Base-by-base conservation (phyloP, 2,797 vertebrate genomes). In the Synanceia verrucosa region DNA sequence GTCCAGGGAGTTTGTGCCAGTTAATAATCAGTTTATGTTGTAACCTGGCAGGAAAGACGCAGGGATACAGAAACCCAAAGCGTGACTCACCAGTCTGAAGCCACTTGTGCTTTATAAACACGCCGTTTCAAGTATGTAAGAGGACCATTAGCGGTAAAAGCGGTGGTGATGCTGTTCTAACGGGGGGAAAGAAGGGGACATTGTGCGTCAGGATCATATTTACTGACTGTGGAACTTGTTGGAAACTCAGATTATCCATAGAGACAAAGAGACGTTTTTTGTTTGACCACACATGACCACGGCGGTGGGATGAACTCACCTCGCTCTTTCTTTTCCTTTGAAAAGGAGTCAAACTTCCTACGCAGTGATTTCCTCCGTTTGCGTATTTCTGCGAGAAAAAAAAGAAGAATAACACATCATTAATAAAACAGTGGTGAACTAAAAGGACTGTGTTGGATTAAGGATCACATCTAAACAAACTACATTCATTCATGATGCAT, bases 281-380 rank as follows among this genome's bases (percentile, higher is more conserved):
- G 65, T 65, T 57, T 51, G 21, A 46, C 72, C 57, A 16, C 37
- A 56, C 8, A 1, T 47, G 50, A 48, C 46, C 13, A 14, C 36
- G 56, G 36, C 9, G 13, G 19, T 23, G 51, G 18, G 61, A n/a
- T 36, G 2, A 50, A 73, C 90, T 91, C 73, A 95, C 94, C 94
- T 85, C 94, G 89, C 83, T 96, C 95, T 73, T 95, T 96, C 90
- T 94, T 96, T 70, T 97, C 96, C 82, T 95, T 96, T 0, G 96
- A 96, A 57, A 96, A 94, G 4, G 93, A 95, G 82, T 97, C 96
- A 69, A 96, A 94, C 76, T 95, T 96, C 88, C 94, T 93, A 53
- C 94, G 87, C 31, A 96, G 87, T 0, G 95, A 96, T 85, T 96
- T 97, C 29, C 88, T 92, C 57, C 93, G 86, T 60, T 95, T 97